phyloP scores from a whole-genome alignment of 2,113 vertebrate genomes.

The Noctilio leporinus region DNA sequence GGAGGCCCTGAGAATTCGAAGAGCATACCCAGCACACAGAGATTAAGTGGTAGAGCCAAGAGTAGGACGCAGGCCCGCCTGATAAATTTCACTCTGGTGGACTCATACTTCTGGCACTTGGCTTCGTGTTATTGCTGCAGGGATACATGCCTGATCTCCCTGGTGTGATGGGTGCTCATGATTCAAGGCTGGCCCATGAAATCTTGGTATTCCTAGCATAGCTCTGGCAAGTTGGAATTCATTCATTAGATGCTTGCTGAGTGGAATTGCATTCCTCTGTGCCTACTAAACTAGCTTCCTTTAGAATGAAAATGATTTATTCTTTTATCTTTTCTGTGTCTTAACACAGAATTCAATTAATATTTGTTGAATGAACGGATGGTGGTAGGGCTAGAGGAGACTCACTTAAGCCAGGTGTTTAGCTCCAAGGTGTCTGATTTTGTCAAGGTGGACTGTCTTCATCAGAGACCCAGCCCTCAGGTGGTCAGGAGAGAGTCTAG shows the following conservation, averaged over 20 bases:
- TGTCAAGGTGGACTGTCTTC: background rate
- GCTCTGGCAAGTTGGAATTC: background rate
- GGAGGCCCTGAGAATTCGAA: background rate
- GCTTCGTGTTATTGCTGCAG: background rate
- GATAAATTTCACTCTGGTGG: background rate
- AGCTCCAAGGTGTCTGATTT: background rate
- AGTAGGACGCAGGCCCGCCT: background rate
- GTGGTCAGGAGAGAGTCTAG: background rate
- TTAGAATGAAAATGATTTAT: background rate
- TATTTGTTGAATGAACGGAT: background rate
- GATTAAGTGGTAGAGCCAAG: background rate
- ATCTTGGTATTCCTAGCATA: background rate
- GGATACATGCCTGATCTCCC: background rate
- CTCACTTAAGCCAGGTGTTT: background rate
- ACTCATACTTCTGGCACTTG: background rate
- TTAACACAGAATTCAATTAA: background rate
- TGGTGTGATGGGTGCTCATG: background rate
- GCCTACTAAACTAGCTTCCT: background rate
- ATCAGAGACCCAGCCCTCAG: background rate
- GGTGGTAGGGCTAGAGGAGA: background rate
- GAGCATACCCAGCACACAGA: background rate
- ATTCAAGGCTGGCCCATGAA: background rate
- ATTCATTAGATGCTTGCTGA: background rate
- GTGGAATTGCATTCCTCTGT: constrained; percentile 10
- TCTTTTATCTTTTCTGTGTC: background rate